phyloP scores from a whole-genome alignment of 2,113 vertebrate genomes.

The Archilochus colubris region DNA sequence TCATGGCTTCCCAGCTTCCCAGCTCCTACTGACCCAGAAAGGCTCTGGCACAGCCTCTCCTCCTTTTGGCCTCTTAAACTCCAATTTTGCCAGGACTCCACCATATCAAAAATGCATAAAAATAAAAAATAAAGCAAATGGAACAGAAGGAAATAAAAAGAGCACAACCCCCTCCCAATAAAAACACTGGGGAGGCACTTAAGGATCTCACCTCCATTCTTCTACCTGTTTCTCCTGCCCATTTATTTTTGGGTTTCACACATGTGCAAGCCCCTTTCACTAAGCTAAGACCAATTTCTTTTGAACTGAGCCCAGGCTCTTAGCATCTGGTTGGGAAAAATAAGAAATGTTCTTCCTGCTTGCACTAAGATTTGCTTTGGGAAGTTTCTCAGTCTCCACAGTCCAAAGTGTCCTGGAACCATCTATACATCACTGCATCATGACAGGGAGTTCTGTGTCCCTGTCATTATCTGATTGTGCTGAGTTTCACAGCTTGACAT shows the following conservation, averaged over 20 bases:
- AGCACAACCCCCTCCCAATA: background rate
- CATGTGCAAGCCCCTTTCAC: background rate
- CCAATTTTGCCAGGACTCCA: background rate
- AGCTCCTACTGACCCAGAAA: background rate
- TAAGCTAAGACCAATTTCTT: background rate
- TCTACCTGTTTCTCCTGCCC: background rate
- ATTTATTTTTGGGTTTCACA: background rate
- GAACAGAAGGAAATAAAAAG: background rate
- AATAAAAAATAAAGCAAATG: background rate
- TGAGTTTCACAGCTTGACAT: background rate
- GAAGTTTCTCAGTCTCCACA: background rate
- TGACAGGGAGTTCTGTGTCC: background rate
- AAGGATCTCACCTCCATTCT: background rate
- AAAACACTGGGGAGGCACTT: background rate
- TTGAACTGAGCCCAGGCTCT: background rate
- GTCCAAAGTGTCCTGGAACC: background rate
- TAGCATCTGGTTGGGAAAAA: background rate
- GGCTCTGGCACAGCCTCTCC: background rate
- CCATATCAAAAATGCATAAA: rapidly evolving
- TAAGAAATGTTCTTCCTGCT: background rate
- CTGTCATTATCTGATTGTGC: background rate
- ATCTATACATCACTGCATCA: background rate
- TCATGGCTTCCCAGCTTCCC: constrained; percentile 7
- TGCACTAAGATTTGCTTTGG: background rate
- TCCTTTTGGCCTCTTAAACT: background rate